Evolutionary conservation across 2,797 vertebrate genomes (phyloP), one percentile per base, ranked within the genome.

Genomic region (Halcyon leucocephala): DNA sequence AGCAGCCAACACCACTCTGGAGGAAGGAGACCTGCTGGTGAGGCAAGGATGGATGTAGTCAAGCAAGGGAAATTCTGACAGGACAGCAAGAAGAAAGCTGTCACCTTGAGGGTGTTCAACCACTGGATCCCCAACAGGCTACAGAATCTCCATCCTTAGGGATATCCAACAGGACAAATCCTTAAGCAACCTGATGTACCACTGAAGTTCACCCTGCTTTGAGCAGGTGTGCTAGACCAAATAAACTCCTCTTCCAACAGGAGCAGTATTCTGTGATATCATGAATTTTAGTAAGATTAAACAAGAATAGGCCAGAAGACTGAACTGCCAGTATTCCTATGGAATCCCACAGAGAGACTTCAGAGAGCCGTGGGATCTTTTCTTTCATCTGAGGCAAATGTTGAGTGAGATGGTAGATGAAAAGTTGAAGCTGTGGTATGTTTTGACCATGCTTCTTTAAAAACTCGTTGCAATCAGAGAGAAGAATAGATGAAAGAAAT

Each of bases 1-100:
- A 16, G 62, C 1, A 0, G n/a, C 46, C 33, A 2, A 0, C 12
- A 31, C 4, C 20, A 51, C 29, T 17, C 11, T 5, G 17, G 31
- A 52, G 17, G 26, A 41, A 61, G 62, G 15, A 52, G 54, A 61
- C 6, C 42, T 73, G 60, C 17, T 48, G 66, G 39, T 65, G 67
- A 10, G 29, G 31, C 26, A 46, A 80, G 86, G 71, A 49, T 83
- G 66, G 31, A 19, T 8, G 13, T 4, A 74, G 12, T 57, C 52
- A 28, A 66, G 66, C 22, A n/a, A 74, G 18, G 42, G 29, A 21
- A 64, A 58, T 41, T 9, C 35, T 9, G 6, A 25, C 7, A 35
- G 33, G 31, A 12, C 16, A 67, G 20, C 52, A 67, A 44, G 42
- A 57, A 52, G 26, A 54, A 46, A 37, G 31, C 5, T 46, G 48